Conservation (phyloP, 1,140 invertebrate genomes). For the Phthorimaea operculella region DNA sequence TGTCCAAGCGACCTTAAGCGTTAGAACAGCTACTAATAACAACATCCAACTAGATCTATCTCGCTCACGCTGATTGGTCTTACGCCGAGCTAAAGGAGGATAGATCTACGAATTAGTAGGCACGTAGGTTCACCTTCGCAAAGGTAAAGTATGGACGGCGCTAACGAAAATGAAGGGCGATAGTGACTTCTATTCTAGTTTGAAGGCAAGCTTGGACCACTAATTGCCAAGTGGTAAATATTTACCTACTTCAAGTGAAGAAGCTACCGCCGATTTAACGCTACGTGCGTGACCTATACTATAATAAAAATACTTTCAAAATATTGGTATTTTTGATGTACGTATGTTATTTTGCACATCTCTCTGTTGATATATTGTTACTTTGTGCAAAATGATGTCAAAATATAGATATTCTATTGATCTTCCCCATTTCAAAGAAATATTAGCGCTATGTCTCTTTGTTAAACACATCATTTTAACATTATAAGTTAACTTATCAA, state of each 20-base stretch:
- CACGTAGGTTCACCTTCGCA: slow-evolving; percentile 53
- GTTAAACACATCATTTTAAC: no score
- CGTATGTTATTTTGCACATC: no score
- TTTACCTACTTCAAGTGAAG: not conserved
- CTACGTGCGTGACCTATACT: no score
- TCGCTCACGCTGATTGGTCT: slow-evolving; percentile 36
- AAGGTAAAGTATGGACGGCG: slow-evolving; percentile 56
- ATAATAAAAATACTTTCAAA: no score
- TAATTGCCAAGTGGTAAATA: slow-evolving; percentile 32
- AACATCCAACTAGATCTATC: slow-evolving; percentile 42
- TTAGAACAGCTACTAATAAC: slow-evolving; percentile 53
- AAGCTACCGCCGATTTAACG: not conserved
- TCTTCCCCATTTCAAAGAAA: no score
- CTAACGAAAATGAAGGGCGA: slow-evolving; percentile 66
- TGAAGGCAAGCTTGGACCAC: slow-evolving; percentile 55
- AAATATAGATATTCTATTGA: no score
- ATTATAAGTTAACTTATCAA: no score
- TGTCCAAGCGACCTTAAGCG: slow-evolving; percentile 62
- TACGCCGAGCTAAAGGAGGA: slow-evolving; percentile 33
- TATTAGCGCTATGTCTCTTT: no score
- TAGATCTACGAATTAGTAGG: slow-evolving; percentile 39
- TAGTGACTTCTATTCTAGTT: slow-evolving; percentile 50
- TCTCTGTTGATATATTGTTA: no score
- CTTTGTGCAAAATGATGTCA: no score
- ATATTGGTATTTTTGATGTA: no score